Conservation (phyloP, 2,888 invertebrate genomes). For the Phyllotreta cruciferae region DNA sequence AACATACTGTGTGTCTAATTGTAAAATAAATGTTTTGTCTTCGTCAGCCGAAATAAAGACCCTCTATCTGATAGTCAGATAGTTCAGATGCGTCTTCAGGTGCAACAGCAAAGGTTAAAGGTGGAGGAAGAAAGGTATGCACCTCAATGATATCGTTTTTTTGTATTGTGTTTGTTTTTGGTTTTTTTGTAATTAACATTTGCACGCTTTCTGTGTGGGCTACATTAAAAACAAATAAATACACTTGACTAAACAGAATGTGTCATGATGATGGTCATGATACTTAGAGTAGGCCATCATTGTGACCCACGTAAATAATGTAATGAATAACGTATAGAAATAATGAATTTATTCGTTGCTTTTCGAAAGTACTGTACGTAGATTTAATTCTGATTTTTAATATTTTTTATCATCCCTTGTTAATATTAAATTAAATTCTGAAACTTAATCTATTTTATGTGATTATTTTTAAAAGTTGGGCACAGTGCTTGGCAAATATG, state of each 20-base stretch:
- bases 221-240: neutral
- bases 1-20: constrained; percentile 12
- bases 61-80: constrained; percentile 81
- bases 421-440: too few species aligned
- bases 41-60: constrained; percentile 68
- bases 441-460: too few species aligned
- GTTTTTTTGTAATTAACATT: constrained; percentile 34
- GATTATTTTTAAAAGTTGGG: too few species aligned
- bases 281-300: neutral
- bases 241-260: neutral
- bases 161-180: constrained; percentile 25
- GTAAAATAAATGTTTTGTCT: constrained; percentile 46
- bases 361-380: too few species aligned
- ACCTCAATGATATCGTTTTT: constrained; percentile 41
- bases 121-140: constrained; percentile 82
- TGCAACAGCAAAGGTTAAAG: constrained; percentile 79
- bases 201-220: constrained; percentile 29
- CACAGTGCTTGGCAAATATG: too few species aligned
- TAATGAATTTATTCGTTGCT: too few species aligned
- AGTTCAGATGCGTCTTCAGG: constrained; percentile 81
- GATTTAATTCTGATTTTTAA: too few species aligned
- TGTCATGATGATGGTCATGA: neutral
- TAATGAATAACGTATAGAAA: too few species aligned
- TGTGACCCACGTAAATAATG: too few species aligned
- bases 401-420: too few species aligned